phyloP scores from a whole-genome alignment of 2,888 invertebrate species.

The Sialis fuliginosa region DNA sequence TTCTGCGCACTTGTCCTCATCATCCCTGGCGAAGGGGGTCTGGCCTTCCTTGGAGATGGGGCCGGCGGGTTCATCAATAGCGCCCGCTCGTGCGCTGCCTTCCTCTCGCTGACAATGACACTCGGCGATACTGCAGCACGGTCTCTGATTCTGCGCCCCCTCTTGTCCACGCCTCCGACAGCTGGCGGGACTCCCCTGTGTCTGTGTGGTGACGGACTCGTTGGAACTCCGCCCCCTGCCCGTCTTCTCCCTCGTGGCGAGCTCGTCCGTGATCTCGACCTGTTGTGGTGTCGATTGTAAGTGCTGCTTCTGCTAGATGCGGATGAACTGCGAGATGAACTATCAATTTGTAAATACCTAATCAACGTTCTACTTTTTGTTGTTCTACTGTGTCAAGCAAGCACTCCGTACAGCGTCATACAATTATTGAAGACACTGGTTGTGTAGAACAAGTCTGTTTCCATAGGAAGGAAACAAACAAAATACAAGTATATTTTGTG shows the following conservation, averaged over 20 bases:
- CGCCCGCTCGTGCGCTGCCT: conserved; percentile 44
- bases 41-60: conserved; percentile 34
- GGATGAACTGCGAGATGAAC: conserved; percentile 22
- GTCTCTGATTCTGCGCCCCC: conserved; percentile 6
- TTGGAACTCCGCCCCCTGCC: conserved; percentile 5
- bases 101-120: conserved; percentile 43
- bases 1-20: conserved; percentile 36
- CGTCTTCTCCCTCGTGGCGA: conserved; percentile 3
- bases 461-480: too few relatives aligned
- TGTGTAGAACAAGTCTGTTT: too few relatives aligned
- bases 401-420: too few relatives aligned
- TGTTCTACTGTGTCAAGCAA: too few relatives aligned
- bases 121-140: conserved; percentile 38
- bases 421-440: too few relatives aligned
- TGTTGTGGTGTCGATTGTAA: conserved; percentile 25
- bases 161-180: conserved; percentile 12
- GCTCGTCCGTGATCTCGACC: conserved; percentile 31
- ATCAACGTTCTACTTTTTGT: too few relatives aligned
- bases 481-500: too few relatives aligned
- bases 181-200: conserved; percentile 19
- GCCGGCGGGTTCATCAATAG: conserved; percentile 62
- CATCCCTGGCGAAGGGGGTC: conserved; percentile 23
- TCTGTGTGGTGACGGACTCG: conserved; percentile 11
- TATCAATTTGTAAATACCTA: conserved; percentile 7
- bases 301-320: conserved; percentile 18